Evolutionary conservation across 1,140 invertebrate genomes (phyloP).

Genomic region (Grapholita molesta): DNA sequence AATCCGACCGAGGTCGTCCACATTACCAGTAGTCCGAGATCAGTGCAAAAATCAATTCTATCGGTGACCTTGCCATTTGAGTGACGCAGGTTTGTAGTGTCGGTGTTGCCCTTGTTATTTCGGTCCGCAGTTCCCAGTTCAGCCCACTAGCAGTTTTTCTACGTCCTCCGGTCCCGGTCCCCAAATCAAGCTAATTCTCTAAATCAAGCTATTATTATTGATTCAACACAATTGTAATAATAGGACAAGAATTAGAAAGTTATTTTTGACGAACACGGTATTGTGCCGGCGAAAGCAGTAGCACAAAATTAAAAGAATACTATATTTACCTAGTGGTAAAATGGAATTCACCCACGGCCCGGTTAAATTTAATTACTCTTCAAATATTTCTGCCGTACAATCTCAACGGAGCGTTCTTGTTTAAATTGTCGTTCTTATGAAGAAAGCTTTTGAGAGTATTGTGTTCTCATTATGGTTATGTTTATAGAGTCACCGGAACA

Average conservation of each 20-base stretch:
- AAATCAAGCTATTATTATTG: neutral
- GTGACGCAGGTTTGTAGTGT: neutral
- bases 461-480: neutral
- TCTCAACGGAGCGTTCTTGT: neutral
- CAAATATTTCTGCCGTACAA: neutral
- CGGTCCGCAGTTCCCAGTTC: neutral
- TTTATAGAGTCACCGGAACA: neutral
- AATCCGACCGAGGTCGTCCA: constrained; percentile 3
- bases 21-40: constrained; percentile 7
- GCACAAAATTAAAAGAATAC: neutral
- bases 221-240: neutral
- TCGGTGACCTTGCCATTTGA: constrained; percentile 12
- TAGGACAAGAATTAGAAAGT: constrained; percentile 2
- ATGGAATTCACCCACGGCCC: neutral
- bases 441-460: neutral
- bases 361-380: neutral
- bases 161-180: neutral
- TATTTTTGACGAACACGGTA: neutral
- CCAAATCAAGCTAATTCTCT: neutral
- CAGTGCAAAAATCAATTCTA: constrained; percentile 11
- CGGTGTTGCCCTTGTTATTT: constrained; percentile 9
- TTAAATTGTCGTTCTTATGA: neutral
- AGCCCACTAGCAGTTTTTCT: neutral
- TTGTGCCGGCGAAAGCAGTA: neutral
- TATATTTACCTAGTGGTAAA: neutral